Base-by-base conservation (phyloP, 2,113 vertebrate species). In the Ophthalmolycus amberensis region DNA sequence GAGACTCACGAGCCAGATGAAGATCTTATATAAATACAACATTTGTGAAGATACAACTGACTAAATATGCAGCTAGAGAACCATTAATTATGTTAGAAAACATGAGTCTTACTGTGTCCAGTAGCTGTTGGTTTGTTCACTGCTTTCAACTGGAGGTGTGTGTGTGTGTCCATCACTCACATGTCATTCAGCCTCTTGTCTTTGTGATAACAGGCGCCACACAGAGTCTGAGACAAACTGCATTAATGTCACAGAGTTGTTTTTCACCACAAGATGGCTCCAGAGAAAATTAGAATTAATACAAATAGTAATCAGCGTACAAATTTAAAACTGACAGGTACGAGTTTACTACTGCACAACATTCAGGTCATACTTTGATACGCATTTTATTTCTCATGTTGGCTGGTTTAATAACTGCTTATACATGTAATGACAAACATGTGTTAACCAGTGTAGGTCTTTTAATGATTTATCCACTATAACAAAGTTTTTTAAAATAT, bases 141-240 rank as follows among this genome's bases (percentile, higher is more conserved):
- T 56, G 58, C 64, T 74, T 44, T 54, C 37, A 66, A 71, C 50
- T 74, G 65, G 65, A 50, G 6, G 16, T 69, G 82, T 50, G 74
- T 64, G 65, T 67, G 50, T 48, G 12, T 12, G 37, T 54, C 65
- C 54, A n/a, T 91, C 85, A 89, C n/a, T 66, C 64, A 84, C 87
- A 88, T 80, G 81, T 86, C 85, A 4, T 70, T 46, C 18, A 89
- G 80, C 81, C 87, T 86, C 90, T 89, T 88, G 81, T 86, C 29
- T 56, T 52, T 18, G 12, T 82, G 90, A 91, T 91, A 91, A 85
- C 52, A 37, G 87, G 83, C 88, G 88, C 85, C 90, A 88, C 83
- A 46, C 22, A 75, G 56, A 74, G 79, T 70, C 74, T 25, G n/a
- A 82, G 54, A 76, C 77, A 48, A 48, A 77, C 67, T 20, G 9